phyloP scores from a whole-genome alignment of 2,797 vertebrate species.

The Sorex maritimensis region DNA sequence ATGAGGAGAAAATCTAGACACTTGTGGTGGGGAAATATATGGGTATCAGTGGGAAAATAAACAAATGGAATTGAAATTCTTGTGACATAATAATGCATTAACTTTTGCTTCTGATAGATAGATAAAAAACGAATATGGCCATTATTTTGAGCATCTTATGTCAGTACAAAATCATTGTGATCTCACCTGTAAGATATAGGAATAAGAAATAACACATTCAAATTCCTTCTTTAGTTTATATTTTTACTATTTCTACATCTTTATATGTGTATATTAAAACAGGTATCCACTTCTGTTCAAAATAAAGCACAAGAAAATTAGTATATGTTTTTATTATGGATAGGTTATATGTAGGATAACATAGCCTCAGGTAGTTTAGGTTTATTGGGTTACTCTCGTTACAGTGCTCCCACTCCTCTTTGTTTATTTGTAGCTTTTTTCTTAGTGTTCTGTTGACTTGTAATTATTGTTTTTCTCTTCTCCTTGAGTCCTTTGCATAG shows the following conservation, averaged over 20 bases:
- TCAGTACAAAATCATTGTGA: not conserved
- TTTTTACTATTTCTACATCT: slow-evolving; percentile 1
- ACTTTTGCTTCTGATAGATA: slow-evolving; percentile 43
- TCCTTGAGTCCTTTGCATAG: no score
- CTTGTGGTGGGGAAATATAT: not conserved
- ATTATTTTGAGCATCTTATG: slow-evolving; percentile 33
- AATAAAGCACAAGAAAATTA: slow-evolving; percentile 32
- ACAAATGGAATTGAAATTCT: not conserved
- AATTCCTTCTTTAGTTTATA: not conserved
- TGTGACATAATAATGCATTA: not conserved
- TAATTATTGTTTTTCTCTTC: no score
- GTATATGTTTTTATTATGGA: slow-evolving; percentile 8
- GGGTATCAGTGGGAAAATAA: slow-evolving; percentile 43
- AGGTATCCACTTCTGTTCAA: slow-evolving; percentile 40
- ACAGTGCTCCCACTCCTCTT: no score
- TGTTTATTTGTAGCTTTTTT: no score
- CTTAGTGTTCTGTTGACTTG: no score
- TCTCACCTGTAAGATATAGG: slow-evolving; percentile 24
- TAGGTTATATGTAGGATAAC: no score
- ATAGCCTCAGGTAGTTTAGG: no score
- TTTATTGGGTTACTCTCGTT: no score
- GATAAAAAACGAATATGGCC: slow-evolving; percentile 27
- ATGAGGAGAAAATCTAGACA: slow-evolving; percentile 40
- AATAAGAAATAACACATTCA: not conserved
- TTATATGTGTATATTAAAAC: slow-evolving; percentile 1